These are phyloP conservation scores for Dipodomys spectabilis DNA, from an alignment of 2,113 vertebrate genomes.

Conservation along the genomic window DNA sequence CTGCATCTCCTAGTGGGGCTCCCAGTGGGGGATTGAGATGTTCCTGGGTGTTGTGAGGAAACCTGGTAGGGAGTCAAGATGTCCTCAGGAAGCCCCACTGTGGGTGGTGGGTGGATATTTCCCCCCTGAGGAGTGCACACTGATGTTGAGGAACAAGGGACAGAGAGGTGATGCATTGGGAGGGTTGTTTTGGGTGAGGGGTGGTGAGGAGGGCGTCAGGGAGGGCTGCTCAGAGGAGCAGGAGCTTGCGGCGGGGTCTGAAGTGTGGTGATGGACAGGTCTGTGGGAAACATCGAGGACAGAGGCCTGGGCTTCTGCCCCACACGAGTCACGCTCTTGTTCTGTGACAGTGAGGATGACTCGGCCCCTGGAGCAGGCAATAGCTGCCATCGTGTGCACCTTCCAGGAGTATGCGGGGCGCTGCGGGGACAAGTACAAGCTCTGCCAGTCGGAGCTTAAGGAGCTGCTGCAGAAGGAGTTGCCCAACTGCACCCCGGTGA, in stretches of 20 bases:
- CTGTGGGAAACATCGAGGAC: neutral
- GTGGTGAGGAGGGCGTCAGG: too few species aligned
- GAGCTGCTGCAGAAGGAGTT: constrained; percentile 79
- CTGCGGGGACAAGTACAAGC: constrained; percentile 68
- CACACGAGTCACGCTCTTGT: neutral
- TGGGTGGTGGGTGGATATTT: too few species aligned
- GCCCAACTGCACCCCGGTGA: constrained; percentile 73
- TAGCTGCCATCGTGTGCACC: constrained; percentile 59
- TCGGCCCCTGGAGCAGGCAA: constrained; percentile 67
- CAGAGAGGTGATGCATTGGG: neutral
- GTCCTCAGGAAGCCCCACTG: neutral
- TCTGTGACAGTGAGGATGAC: constrained; percentile 70
- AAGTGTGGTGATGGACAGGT: neutral
- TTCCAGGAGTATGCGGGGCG: constrained; percentile 65
- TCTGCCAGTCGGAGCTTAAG: constrained; percentile 76
- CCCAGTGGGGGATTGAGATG: neutral
- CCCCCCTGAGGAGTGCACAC: neutral
- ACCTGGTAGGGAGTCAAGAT: neutral
- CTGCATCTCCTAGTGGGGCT: neutral
- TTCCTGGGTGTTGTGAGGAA: neutral
- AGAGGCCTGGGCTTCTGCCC: neutral
- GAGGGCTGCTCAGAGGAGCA: neutral
- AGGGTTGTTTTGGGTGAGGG: neutral
- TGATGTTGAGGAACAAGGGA: neutral
- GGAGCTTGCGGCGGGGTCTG: neutral